These are phyloP conservation scores for Rhincodon typus DNA, from an alignment of 2,797 vertebrate species.

Conservation along the genomic window DNA sequence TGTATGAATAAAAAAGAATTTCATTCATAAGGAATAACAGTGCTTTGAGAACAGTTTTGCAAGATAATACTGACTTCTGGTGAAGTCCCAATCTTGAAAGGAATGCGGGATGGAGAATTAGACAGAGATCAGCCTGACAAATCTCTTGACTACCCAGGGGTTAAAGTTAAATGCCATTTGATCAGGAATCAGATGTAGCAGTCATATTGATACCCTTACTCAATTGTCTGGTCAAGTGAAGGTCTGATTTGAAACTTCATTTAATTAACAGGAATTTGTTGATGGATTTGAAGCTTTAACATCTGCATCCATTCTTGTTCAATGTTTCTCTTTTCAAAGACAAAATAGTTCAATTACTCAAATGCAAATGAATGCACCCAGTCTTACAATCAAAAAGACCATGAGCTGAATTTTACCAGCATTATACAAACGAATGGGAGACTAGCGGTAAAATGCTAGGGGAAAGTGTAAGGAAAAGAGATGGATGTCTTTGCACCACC, in stretches of 20 bases:
- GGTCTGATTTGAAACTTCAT: not conserved
- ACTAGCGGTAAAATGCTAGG: not conserved
- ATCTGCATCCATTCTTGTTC: not conserved
- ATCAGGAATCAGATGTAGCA: not conserved
- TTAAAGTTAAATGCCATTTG: not conserved
- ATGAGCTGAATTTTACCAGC: not conserved
- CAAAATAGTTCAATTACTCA: not conserved
- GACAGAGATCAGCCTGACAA: not conserved
- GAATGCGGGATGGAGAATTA: too few relatives aligned
- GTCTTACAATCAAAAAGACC: not conserved
- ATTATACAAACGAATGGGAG: not conserved
- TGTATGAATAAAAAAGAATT: not conserved
- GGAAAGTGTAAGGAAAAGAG: not conserved
- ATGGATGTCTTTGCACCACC: not conserved
- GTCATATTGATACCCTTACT: not conserved
- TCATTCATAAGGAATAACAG: not conserved
- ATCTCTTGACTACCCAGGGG: not conserved
- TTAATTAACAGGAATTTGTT: not conserved
- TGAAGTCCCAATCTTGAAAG: not conserved
- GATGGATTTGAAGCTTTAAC: not conserved
- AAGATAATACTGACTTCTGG: not conserved
- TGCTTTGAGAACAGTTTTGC: not conserved
- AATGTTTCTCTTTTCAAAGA: not conserved
- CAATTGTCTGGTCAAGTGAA: not conserved
- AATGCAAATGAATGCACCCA: not conserved